These are phyloP conservation scores for Ennomos erosarius DNA, from an alignment of 2,888 invertebrate genomes.

Conservation along the genomic window DNA sequence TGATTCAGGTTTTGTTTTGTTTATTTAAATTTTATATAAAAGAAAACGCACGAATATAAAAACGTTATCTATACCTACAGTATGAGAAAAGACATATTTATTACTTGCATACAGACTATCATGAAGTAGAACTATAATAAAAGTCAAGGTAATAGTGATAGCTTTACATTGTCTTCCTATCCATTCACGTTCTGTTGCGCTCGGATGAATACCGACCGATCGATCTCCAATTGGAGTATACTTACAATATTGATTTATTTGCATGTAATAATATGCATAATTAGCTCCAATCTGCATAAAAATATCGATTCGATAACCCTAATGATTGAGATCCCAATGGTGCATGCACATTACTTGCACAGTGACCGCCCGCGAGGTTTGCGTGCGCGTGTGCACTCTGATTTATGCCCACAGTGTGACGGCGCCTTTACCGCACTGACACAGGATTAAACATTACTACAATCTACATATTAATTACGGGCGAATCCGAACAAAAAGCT, in stretches of 20 bases:
- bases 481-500: conserved; percentile 37
- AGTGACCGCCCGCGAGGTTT: conserved; percentile 31
- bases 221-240: too few species aligned
- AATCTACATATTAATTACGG: conserved; percentile 51
- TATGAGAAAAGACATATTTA: too few species aligned
- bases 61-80: too few species aligned
- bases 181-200: too few species aligned
- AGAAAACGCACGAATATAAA: too few species aligned
- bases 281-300: conserved; percentile 4
- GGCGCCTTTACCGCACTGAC: conserved; percentile 37
- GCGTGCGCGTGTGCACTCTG: conserved; percentile 43
- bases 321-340: conserved; percentile 8
- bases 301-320: conserved; percentile 15
- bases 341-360: conserved; percentile 18
- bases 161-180: too few species aligned
- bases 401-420: conserved; percentile 39
- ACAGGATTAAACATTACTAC: conserved; percentile 44
- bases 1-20: too few species aligned
- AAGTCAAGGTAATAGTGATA: too few species aligned
- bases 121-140: too few species aligned
- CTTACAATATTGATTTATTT: background rate
- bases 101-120: too few species aligned
- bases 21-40: too few species aligned
- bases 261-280: background rate
- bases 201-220: too few species aligned